phyloP scores from a whole-genome alignment of 2,797 vertebrate genomes.

The Cichlasoma orientale region DNA sequence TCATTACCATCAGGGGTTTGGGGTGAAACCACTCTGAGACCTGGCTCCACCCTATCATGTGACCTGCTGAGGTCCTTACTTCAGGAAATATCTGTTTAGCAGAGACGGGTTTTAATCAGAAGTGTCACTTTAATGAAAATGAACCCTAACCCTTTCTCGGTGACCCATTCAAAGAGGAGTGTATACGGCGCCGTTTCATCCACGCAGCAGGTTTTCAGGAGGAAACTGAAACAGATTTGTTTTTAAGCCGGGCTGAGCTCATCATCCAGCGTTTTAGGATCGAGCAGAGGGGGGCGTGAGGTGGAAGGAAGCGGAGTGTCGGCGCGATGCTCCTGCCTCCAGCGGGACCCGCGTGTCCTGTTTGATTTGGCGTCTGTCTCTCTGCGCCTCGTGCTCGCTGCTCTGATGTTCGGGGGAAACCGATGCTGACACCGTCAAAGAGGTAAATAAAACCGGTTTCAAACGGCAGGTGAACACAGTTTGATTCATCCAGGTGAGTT shows the following conservation, averaged over 20 bases:
- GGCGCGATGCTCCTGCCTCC: not conserved
- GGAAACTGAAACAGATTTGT: not conserved
- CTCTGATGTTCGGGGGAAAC: slow-evolving; percentile 44
- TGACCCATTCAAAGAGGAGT: not conserved
- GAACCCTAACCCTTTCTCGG: not conserved
- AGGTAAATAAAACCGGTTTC: slow-evolving; percentile 17
- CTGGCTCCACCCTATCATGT: no score
- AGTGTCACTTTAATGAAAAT: not conserved
- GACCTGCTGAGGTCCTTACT: no score
- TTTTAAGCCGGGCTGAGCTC: not conserved
- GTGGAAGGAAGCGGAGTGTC: not conserved
- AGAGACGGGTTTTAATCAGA: not conserved
- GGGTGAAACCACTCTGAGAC: no score
- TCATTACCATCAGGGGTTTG: no score
- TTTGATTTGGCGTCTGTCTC: slow-evolving; percentile 29
- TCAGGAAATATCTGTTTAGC: no score
- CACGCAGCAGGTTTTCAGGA: no score
- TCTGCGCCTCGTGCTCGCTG: not conserved
- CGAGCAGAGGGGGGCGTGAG: not conserved
- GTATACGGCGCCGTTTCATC: no score
- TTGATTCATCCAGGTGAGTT: slow-evolving; percentile 16
- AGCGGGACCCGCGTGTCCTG: not conserved
- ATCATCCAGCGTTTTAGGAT: not conserved
- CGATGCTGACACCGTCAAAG: slow-evolving; percentile 8
- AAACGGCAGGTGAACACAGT: not conserved